phyloP scores from a whole-genome alignment of 2,113 vertebrate species.

The Boulengeromyrus knoepffleri region DNA sequence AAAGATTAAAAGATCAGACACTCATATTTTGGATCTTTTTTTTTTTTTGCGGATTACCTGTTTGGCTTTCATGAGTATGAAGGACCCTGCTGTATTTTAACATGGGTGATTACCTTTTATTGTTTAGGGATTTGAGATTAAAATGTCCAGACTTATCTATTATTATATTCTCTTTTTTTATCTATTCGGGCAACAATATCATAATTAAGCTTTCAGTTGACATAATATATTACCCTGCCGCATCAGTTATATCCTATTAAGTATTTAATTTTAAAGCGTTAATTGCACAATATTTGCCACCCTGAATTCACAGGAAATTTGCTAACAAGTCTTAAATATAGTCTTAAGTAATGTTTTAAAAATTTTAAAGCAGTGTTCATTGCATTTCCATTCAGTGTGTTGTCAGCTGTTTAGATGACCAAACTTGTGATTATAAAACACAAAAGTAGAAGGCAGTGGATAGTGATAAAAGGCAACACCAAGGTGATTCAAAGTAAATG shows the following conservation, averaged over 20 bases:
- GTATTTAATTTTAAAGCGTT: constrained; percentile 33
- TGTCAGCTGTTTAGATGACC: neutral
- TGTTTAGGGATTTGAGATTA: constrained; percentile 13
- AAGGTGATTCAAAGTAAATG: neutral
- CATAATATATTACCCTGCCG: constrained; percentile 39
- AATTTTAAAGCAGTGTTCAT: neutral
- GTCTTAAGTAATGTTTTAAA: neutral
- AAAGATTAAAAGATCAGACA: neutral
- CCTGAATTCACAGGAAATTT: constrained; percentile 26
- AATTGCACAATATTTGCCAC: constrained; percentile 33
- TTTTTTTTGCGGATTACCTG: neutral
- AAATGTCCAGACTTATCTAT: constrained; percentile 23
- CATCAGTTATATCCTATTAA: constrained; percentile 40
- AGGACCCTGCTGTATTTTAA: neutral
- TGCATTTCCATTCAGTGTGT: constrained; percentile 24
- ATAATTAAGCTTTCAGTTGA: constrained; percentile 27
- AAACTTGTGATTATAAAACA: neutral
- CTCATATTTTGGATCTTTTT: neutral
- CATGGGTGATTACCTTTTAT: constrained; percentile 4
- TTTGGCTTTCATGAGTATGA: neutral
- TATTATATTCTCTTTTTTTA: constrained; percentile 24
- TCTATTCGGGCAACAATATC: neutral
- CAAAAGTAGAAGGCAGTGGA: neutral
- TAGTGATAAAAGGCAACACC: neutral
- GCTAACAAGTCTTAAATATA: constrained; percentile 16